Evolutionary conservation across 2,888 invertebrate species (phyloP).

Genomic region (Cactoblastis cactorum): DNA sequence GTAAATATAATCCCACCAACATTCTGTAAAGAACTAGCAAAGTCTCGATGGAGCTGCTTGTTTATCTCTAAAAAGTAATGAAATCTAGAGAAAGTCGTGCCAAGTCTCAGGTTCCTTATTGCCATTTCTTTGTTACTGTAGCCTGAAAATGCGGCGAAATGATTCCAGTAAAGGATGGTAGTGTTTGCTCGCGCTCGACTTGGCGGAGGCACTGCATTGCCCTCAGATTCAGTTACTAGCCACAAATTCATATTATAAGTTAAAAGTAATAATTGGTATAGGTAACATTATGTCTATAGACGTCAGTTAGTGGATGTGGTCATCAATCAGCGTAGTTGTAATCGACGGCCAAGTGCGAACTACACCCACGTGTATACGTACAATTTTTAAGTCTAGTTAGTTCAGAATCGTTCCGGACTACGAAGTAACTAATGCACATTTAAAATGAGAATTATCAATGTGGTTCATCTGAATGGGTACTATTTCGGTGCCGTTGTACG

Average conservation of each 20-base stretch:
- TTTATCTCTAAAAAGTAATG: too few relatives aligned
- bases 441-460: conserved; percentile 28
- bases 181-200: too few relatives aligned
- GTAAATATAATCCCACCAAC: too few relatives aligned
- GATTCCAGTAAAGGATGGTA: too few relatives aligned
- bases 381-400: conserved; percentile 24
- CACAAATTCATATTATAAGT: background rate
- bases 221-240: background rate
- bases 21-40: too few relatives aligned
- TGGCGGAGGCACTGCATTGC: too few relatives aligned
- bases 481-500: conserved; percentile 47
- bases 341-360: conserved; percentile 27
- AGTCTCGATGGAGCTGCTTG: too few relatives aligned
- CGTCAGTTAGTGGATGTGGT: conserved; percentile 17
- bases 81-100: too few relatives aligned
- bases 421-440: background rate
- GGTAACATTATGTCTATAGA: background rate
- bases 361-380: conserved; percentile 24
- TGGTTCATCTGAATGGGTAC: conserved; percentile 42
- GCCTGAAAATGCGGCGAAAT: too few relatives aligned
- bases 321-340: conserved; percentile 24
- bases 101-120: too few relatives aligned
- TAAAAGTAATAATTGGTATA: background rate
- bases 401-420: conserved; percentile 11
- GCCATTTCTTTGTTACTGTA: too few relatives aligned